These are phyloP conservation scores for Oncorhynchus tshawytscha DNA, from an alignment of 2,113 vertebrate genomes.

Conservation along the genomic window DNA sequence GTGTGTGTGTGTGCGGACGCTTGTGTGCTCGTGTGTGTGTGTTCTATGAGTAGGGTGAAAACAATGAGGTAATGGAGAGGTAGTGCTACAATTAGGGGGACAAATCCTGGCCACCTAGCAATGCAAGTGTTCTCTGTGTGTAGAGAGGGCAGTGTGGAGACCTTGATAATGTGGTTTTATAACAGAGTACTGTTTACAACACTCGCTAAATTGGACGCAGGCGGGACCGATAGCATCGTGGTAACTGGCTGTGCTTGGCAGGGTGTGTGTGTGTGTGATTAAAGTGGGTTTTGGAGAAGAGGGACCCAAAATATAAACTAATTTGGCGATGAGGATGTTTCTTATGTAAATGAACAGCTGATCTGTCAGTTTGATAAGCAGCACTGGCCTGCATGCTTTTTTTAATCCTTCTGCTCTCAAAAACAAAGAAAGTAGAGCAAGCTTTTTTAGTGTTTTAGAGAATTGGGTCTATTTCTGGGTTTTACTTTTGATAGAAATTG, in stretches of 20 bases:
- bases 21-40: background rate
- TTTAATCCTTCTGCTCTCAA: too few species aligned
- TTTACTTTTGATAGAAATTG: too few species aligned
- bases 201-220: too few species aligned
- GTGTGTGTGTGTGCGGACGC: too few species aligned
- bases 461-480: too few species aligned
- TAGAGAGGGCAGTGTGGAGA: background rate
- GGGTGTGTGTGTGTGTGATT: background rate
- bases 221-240: background rate
- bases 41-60: background rate
- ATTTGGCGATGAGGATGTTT: slow-evolving; percentile 37
- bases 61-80: background rate
- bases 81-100: too few species aligned
- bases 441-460: background rate
- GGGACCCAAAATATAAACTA: slow-evolving; percentile 37
- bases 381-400: too few species aligned
- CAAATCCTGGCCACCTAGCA: background rate
- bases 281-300: background rate
- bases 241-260: background rate
- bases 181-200: background rate
- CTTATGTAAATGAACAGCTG: slow-evolving; percentile 57
- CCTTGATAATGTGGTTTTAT: slow-evolving; percentile 1
- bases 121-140: background rate
- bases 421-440: background rate
- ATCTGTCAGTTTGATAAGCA: slow-evolving; percentile 27